Conservation (phyloP, 2,888 invertebrate genomes). For the Drosophila leonis region DNA sequence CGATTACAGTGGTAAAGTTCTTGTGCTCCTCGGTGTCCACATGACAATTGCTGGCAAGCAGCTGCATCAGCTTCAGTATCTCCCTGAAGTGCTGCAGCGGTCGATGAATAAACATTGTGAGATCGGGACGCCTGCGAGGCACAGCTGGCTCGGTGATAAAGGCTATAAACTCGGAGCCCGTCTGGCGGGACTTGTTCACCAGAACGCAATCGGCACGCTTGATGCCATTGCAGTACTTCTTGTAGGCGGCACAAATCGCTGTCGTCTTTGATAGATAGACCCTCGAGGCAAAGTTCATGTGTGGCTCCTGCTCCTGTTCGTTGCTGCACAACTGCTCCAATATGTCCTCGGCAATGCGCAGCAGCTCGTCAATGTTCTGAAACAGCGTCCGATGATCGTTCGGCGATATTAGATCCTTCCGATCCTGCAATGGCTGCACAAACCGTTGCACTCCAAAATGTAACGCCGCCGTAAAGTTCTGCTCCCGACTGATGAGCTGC, state of each 20-base stretch:
- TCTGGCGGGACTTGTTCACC: constrained; percentile 91
- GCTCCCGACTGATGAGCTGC: constrained; percentile 91
- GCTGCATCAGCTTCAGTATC: constrained; percentile 87
- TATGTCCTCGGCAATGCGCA: constrained; percentile 92
- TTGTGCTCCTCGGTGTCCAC: constrained; percentile 85
- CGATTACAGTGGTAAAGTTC: constrained; percentile 85
- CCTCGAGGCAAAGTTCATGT: constrained; percentile 89
- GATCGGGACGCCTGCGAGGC: constrained; percentile 92
- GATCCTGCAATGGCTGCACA: constrained; percentile 90
- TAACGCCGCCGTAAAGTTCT: constrained; percentile 91
- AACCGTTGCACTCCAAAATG: constrained; percentile 93
- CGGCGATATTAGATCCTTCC: constrained; percentile 91
- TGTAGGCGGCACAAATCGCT: constrained; percentile 91
- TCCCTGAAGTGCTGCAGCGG: constrained; percentile 93
- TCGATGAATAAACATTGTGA: constrained; percentile 93
- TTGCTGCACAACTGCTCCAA: constrained; percentile 91
- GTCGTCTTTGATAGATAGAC: constrained; percentile 91
- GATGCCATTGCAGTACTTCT: constrained; percentile 93
- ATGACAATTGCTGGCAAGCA: constrained; percentile 86
- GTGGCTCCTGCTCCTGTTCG: constrained; percentile 88
- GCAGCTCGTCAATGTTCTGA: constrained; percentile 94
- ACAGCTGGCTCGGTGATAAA: constrained; percentile 93
- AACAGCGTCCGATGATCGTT: constrained; percentile 92
- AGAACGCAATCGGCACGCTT: constrained; percentile 94
- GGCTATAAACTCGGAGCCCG: constrained; percentile 92